These are phyloP conservation scores for Orthosia gothica DNA, from an alignment of 2,888 invertebrate genomes.

Conservation along the genomic window DNA sequence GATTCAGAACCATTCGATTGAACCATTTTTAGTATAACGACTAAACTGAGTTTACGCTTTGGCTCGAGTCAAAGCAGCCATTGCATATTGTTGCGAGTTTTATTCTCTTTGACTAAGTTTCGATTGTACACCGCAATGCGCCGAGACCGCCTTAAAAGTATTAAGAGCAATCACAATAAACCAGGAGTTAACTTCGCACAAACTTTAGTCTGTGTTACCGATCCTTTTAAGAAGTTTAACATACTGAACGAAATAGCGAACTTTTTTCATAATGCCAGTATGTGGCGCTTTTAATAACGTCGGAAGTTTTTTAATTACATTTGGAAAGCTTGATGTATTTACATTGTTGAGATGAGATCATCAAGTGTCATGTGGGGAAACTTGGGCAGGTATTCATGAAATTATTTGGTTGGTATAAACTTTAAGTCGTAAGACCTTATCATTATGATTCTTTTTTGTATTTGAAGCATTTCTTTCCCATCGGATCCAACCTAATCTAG, in stretches of 20 bases:
- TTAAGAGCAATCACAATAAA: slow-evolving; percentile 85
- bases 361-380: slow-evolving; percentile 24
- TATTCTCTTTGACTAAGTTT: slow-evolving; percentile 81
- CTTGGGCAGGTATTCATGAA: slow-evolving; percentile 1
- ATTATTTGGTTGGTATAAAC: slow-evolving; percentile 10
- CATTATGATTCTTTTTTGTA: no score
- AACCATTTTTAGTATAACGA: slow-evolving; percentile 57
- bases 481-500: no score
- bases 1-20: slow-evolving; percentile 56
- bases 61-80: slow-evolving; percentile 68
- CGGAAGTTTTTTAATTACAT: slow-evolving; percentile 68
- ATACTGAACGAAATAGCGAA: slow-evolving; percentile 61
- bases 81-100: slow-evolving; percentile 82
- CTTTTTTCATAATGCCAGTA: slow-evolving; percentile 69
- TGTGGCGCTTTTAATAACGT: slow-evolving; percentile 66
- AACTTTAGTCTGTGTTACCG: slow-evolving; percentile 63
- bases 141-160: slow-evolving; percentile 77
- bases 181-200: slow-evolving; percentile 76
- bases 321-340: slow-evolving; percentile 40
- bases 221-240: slow-evolving; percentile 67
- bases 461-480: no score
- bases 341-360: slow-evolving; percentile 29
- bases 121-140: slow-evolving; percentile 85
- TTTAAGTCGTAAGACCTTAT: background rate
- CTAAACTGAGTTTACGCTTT: slow-evolving; percentile 61